Conservation (phyloP, 2,797 vertebrate genomes). For the Heliangelus exortis region DNA sequence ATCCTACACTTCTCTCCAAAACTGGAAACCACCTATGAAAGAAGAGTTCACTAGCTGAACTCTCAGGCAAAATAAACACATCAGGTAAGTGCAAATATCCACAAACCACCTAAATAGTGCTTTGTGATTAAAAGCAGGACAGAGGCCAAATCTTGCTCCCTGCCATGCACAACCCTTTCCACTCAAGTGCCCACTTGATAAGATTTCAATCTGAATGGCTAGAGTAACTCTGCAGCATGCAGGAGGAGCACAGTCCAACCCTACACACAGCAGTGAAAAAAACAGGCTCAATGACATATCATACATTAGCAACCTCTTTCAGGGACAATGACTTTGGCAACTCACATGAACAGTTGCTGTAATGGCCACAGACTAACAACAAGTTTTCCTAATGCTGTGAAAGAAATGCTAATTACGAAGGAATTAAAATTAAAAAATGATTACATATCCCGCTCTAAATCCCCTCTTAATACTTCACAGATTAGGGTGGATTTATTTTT, state of each 20-base stretch:
- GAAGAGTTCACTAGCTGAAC: neutral
- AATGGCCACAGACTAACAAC: neutral
- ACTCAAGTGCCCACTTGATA: neutral
- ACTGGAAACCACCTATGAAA: neutral
- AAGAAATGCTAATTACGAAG: constrained; percentile 64
- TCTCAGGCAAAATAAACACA: neutral
- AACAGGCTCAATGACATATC: neutral
- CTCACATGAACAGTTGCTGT: neutral
- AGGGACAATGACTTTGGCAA: constrained; percentile 4
- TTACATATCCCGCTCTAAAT: constrained; percentile 64
- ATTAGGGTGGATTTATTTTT: constrained; percentile 67
- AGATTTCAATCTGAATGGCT: neutral
- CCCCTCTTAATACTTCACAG: constrained; percentile 63
- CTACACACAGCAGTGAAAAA: neutral
- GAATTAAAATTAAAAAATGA: constrained; percentile 60
- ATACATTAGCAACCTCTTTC: neutral
- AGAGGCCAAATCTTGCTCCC: neutral
- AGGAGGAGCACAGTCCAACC: neutral
- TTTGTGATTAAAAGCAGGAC: neutral
- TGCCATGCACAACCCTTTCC: neutral
- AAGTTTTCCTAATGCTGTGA: constrained; percentile 47
- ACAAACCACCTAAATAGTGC: neutral
- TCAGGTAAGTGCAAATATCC: neutral
- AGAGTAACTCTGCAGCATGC: neutral
- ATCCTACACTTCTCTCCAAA: neutral